Base-by-base conservation (phyloP, 35 echinoderm and acorn worm species). In the Heliocidaris erythrogramma region DNA sequence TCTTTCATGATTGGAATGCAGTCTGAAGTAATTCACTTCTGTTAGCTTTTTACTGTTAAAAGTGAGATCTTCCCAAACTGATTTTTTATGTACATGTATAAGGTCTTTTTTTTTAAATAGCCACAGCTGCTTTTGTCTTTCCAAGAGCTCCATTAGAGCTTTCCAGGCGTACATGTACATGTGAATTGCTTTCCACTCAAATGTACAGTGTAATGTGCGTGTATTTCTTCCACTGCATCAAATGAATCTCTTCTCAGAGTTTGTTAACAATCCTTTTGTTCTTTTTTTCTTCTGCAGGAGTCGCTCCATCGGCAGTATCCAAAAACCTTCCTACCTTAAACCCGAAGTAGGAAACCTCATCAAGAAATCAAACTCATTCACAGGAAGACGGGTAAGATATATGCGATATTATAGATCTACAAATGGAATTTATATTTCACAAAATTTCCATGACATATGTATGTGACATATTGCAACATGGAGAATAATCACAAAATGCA, bases 301-400 rank as follows among this genome's bases (percentile, higher is more conserved):
- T 49, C 85, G 85, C 31, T 95, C 94, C 7, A 86, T 87, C 11
- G 16, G 71, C 30, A 86, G 30, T 42, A 30, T 48, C 32, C 94
- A 48, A 30, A 47, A 95, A 47, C 71, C 85, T 85, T 27, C 94
- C 84, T 49, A 86, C 69, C 47, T 59, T 86, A 42, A 85, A 31
- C 88, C 94, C 42, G 89, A 86, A 52, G 47, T 88, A n/a, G 86
- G 47, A 24, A 52, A 13, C 14, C 49, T 47, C 5, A 87, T 95
- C 50, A 88, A 30, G 48, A 95, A 95, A 56, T 95, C 94, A 49
- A 85, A 95, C 85, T 95, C 94, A 3, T 88, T 95, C 47, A 85
- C 47, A 9, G 85, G 52, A 85, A 85, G 65, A 85, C 27, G 59
- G 65, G 29, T 94, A 42, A 78, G 65, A 42, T 42, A 42, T 42